Conservation (phyloP, 2,797 vertebrate species). For the Centropyge bicolor region DNA sequence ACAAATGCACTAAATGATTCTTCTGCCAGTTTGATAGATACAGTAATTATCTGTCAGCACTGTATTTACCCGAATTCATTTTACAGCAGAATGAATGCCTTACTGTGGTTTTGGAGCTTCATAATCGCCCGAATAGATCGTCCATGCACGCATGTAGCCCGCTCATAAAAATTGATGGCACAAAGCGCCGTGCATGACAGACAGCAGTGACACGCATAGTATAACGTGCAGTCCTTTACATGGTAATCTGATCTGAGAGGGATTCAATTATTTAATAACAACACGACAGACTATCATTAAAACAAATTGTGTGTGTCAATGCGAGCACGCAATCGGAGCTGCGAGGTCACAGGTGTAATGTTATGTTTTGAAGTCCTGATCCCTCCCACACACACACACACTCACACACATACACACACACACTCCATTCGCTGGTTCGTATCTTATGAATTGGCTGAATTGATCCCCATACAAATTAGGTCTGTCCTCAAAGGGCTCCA, state of each 20-base stretch:
- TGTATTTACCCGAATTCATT: constrained; percentile 23
- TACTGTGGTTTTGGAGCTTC: constrained; percentile 28
- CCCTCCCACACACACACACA: constrained; percentile 25
- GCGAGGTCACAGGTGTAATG: constrained; percentile 84
- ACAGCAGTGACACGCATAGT: constrained; percentile 64
- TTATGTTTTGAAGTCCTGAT: constrained; percentile 68
- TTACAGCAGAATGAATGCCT: constrained; percentile 15
- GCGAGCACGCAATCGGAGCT: constrained; percentile 53
- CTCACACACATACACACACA: constrained; percentile 25
- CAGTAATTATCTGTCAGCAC: constrained; percentile 26
- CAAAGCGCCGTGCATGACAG: constrained; percentile 55
- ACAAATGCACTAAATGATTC: constrained; percentile 31
- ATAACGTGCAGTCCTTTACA: constrained; percentile 68
- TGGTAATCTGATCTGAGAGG: constrained; percentile 82
- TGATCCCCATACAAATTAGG: constrained; percentile 91
- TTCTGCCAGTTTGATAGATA: constrained; percentile 29
- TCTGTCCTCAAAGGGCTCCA: constrained; percentile 87
- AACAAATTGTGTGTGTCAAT: constrained; percentile 83
- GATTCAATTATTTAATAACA: constrained; percentile 85
- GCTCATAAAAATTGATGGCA: constrained; percentile 72
- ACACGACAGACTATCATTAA: constrained; percentile 81
- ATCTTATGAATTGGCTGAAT: constrained; percentile 90
- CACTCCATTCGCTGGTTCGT: constrained; percentile 49
- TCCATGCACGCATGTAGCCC: constrained; percentile 28
- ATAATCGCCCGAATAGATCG: constrained; percentile 13